A percentile compares a stretch with the other conserved stretches of the same genome.
Conservation (phyloP, 2,888 invertebrate species). For the Epinotia bilunana region DNA sequence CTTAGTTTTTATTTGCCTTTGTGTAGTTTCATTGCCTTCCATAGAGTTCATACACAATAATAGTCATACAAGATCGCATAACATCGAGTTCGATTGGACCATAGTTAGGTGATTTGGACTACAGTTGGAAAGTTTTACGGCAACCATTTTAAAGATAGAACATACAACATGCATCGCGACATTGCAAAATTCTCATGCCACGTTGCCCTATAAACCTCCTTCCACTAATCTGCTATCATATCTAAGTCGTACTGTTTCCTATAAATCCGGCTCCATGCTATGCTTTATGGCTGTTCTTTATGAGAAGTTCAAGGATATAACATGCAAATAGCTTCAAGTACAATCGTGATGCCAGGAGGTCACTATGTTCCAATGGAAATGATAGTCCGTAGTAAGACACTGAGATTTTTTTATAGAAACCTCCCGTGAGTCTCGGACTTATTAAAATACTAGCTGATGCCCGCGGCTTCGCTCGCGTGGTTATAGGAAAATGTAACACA, state of each 20-base stretch:
- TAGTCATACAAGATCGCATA: too few relatives aligned
- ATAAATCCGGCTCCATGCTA: slow-evolving; percentile 19
- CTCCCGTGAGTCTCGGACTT: too few relatives aligned
- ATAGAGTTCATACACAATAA: too few relatives aligned
- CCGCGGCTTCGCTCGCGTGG: too few relatives aligned
- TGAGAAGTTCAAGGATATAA: slow-evolving; percentile 38
- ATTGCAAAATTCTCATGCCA: neutral
- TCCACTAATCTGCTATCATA: slow-evolving; percentile 16
- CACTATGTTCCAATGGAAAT: slow-evolving; percentile 15
- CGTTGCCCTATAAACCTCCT: slow-evolving; percentile 28
- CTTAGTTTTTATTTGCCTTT: too few relatives aligned
- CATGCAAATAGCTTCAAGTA: slow-evolving; percentile 10
- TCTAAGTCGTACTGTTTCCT: neutral
- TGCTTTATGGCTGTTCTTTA: slow-evolving; percentile 28
- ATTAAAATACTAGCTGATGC: too few relatives aligned
- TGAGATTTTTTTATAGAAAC: neutral
- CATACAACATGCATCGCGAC: neutral
- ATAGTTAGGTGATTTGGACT: too few relatives aligned
- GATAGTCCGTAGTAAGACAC: slow-evolving; percentile 20
- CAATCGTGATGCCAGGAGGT: slow-evolving; percentile 21
- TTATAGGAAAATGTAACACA: too few relatives aligned
- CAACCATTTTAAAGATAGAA: neutral
- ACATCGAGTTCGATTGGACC: too few relatives aligned
- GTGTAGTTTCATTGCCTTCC: too few relatives aligned
- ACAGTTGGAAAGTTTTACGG: too few relatives aligned